Base-by-base conservation (phyloP, 2,888 invertebrate species). In the Cryptophagus acutangulus region DNA sequence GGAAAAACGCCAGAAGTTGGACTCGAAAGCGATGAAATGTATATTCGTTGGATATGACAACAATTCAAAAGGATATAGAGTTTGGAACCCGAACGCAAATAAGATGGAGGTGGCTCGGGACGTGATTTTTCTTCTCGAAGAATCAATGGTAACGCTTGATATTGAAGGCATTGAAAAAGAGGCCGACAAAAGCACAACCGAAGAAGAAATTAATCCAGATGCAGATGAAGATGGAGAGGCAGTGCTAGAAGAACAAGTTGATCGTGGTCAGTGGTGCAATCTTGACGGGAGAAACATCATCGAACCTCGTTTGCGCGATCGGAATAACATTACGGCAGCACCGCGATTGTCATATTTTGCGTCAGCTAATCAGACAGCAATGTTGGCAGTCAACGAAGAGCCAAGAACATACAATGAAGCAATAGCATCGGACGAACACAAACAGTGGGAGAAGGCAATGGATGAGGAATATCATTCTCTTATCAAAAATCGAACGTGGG, bases 51-150 rank as follows among this genome's bases (percentile, higher is more conserved):
- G 49, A 17, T 55, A 54, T 34, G 39, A 43, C 31, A 26, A 20
- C 10, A 25, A 37, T 3, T 29, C 33, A 24, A 38, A 36, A 18
- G 53, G 54, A 24, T 61, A 59, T 38, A 17, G 52, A 24, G 33
- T 59, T 4, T 58, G 42, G 35, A 42, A 49, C 30, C 47, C 46
- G 4, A 28, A 33, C 3, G 41, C 41, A 1, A 49, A 40, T 25
- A 54, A 48, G 34, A 46, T 57, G n/a, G 46, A 35, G 2, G 43
- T 53, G 9, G 50, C 49, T 9, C 45, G 49, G 29, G 43, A 57
- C 41, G 55, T 59, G 2, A 40, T 35, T 2, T 53, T 58, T 28
- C n/a, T 26, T 26, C 10, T 12, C n/a, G 26, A 26, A 26, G 9
- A 20, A 8, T 20, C 20, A 20, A 6, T 8, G 9, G 20, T 20